Evolutionary conservation across 53 echinoderm and acorn worm genomes (phyloP), one percentile per base, ranked within the genome.

Genomic region (Pentamera pediparva): DNA sequence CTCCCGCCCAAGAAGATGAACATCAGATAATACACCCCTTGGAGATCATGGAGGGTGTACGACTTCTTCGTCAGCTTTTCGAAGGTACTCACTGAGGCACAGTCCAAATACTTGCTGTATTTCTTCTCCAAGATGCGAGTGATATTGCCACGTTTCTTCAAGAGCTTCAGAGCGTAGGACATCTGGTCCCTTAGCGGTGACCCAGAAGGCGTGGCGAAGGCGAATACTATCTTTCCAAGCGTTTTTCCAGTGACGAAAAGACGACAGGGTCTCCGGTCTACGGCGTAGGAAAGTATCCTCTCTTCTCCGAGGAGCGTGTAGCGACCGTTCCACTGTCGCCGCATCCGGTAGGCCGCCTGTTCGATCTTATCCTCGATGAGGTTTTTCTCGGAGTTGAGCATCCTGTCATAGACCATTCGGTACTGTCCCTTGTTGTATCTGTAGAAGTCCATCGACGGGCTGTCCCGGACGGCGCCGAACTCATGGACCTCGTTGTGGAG

Each of bases 131-230:
- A 56, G 34, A 94, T 75, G 27, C 70, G 56, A 0, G 43, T 28
- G 3, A 94, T 39, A 25, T 79, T 71, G 0, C 87, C 87, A 18
- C 87, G 57, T 4, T 20, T 54, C 32, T 64, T 72, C 67, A 94
- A 76, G 28, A 78, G 73, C 4, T 75, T 40, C 28, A 94, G 64
- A 48, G 85, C 87, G 65, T 84, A 94, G 10, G 89, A 84, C 7
- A 94, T 76, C 35, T 94, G 94, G 54, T 94, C 94, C 0, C 90
- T 84, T n/a, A 94, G 87, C 6, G 94, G 94, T 1, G 94, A 94
- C 34, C 94, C 94, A 0, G 89, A 87, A 30, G 87, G 89, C 8
- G 79, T 78, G 35, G 94, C 94, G 26, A 94, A 73, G 22, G 90
- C 76, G 43, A 79, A 90, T 56, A 69, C 75, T 11, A 89, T 85